A percentile compares a stretch with the other conserved stretches of the same genome.
Conservation (phyloP, 2,888 invertebrate species). For the Archaeoteleia sp. region DNA sequence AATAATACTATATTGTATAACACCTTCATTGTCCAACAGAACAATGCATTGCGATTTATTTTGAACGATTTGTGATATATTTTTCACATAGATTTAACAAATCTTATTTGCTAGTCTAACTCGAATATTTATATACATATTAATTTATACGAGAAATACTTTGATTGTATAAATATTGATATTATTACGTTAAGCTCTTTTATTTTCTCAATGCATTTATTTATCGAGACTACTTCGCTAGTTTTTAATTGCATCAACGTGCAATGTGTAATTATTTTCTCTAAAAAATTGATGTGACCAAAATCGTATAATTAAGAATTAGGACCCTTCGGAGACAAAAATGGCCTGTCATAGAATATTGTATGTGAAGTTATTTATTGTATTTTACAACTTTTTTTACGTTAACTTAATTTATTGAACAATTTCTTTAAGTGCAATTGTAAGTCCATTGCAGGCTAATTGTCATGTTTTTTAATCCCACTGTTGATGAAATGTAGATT, state of each 20-base stretch:
- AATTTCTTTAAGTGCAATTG: background rate
- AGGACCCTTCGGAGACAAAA: slow-evolving; percentile 32
- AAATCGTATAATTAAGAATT: slow-evolving; percentile 37
- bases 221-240: no score
- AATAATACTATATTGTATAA: slow-evolving; percentile 61
- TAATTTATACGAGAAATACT: slow-evolving; percentile 1
- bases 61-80: slow-evolving; percentile 63
- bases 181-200: no score
- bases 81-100: slow-evolving; percentile 44
- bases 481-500: slow-evolving; percentile 58
- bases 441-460: slow-evolving; percentile 41
- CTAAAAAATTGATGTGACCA: slow-evolving; percentile 22
- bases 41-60: slow-evolving; percentile 67
- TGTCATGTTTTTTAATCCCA: slow-evolving; percentile 53
- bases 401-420: slow-evolving; percentile 39
- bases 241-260: no score
- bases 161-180: no score
- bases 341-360: slow-evolving; percentile 48
- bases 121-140: background rate
- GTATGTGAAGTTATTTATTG: slow-evolving; percentile 47
- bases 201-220: no score
- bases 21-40: slow-evolving; percentile 62
- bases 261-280: no score
- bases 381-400: slow-evolving; percentile 32
- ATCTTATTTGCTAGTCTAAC: slow-evolving; percentile 12